Conservation (phyloP, 2,888 invertebrate species). For the Mesorhabditis spiculigera region DNA sequence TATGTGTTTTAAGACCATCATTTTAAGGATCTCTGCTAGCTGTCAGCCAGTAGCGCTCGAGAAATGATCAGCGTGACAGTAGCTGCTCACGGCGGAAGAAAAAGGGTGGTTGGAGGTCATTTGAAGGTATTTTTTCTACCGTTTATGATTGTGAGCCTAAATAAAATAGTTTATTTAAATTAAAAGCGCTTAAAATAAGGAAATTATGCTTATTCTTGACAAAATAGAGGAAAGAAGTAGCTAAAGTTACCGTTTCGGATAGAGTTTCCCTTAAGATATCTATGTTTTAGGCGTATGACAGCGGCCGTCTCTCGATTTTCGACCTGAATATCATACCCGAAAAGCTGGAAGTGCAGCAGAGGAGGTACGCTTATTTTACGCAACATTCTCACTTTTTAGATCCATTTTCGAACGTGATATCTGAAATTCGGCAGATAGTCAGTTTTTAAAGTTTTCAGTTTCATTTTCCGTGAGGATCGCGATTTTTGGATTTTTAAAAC, state of each 20-base stretch:
- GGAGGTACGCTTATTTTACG: not conserved
- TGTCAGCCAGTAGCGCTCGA: not conserved
- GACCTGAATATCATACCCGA: conserved; percentile 22
- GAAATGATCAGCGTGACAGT: conserved; percentile 47
- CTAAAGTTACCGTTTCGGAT: too few relatives aligned
- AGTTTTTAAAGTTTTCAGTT: too few relatives aligned
- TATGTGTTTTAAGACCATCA: too few relatives aligned
- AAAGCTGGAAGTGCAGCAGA: conserved; percentile 5
- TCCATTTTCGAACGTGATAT: too few relatives aligned
- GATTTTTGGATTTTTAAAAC: too few relatives aligned
- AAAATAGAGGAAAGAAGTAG: too few relatives aligned
- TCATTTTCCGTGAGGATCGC: too few relatives aligned
- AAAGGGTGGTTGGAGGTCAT: conserved; percentile 30
- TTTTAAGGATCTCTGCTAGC: too few relatives aligned
- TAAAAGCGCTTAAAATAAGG: not conserved
- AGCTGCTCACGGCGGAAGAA: conserved; percentile 37
- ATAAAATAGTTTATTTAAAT: not conserved
- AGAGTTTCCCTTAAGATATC: too few relatives aligned
- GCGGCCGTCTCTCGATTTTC: conserved; percentile 33
- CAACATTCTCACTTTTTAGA: too few relatives aligned
- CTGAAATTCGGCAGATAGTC: too few relatives aligned
- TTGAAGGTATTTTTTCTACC: conserved; percentile 19
- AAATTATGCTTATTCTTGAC: too few relatives aligned
- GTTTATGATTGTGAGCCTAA: not conserved
- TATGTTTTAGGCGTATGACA: conserved; percentile 32